Conservation (phyloP, 2,797 vertebrate genomes). For the Siniperca obscura region DNA sequence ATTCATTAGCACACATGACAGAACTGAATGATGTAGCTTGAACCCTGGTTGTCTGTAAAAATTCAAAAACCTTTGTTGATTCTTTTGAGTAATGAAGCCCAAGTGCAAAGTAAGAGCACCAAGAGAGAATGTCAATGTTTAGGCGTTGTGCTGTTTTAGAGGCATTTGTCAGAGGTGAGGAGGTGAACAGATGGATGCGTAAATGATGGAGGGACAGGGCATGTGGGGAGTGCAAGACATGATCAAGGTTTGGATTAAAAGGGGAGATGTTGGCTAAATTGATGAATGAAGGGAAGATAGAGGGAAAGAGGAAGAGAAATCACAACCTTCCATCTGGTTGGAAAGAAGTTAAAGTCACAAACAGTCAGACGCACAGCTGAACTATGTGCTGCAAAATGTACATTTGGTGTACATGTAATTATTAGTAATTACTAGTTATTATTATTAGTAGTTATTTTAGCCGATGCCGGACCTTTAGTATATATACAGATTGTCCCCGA, state of each 20-base stretch:
- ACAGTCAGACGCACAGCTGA: background rate
- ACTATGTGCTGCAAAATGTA: background rate
- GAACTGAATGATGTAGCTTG: slow-evolving; percentile 9
- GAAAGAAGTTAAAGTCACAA: background rate
- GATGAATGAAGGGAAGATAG: background rate
- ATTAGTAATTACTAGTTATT: no score
- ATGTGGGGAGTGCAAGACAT: background rate
- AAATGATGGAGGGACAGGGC: slow-evolving; percentile 15
- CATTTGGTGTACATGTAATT: no score
- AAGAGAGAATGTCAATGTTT: slow-evolving; percentile 31
- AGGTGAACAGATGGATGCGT: slow-evolving; percentile 54
- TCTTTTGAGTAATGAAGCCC: background rate
- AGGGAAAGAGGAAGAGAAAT: background rate
- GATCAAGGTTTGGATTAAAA: slow-evolving; percentile 34
- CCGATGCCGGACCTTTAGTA: background rate
- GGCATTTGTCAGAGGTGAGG: slow-evolving; percentile 21
- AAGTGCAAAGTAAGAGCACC: background rate
- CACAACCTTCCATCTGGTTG: slow-evolving; percentile 3
- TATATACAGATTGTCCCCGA: background rate
- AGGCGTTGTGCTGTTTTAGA: slow-evolving; percentile 23
- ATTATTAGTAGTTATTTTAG: background rate
- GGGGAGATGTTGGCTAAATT: slow-evolving; percentile 6
- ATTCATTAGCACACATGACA: background rate
- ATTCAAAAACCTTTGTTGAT: background rate
- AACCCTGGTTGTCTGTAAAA: slow-evolving; percentile 5